Conservation (phyloP, 2,797 vertebrate species). For the Loris lydekkerianus region DNA sequence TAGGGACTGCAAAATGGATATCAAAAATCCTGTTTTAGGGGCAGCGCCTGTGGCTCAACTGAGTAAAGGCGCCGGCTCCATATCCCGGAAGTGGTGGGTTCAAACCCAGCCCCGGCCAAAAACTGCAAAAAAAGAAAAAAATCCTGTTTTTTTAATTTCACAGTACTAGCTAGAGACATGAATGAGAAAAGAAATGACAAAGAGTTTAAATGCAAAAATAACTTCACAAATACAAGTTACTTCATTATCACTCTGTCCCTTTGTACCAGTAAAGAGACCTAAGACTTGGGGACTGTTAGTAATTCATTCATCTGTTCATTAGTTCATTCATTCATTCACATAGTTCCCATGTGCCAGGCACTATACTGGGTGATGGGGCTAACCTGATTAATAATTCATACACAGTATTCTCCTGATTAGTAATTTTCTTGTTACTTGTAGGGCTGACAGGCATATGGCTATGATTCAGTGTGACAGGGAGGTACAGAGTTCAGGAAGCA, state of each 20-base stretch:
- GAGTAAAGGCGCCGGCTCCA: too few relatives aligned
- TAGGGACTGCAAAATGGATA: neutral
- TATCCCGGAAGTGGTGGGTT: too few relatives aligned
- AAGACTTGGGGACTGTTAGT: neutral
- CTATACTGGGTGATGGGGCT: neutral
- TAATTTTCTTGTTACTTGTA: neutral
- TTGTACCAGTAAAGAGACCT: neutral
- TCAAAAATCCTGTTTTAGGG: neutral
- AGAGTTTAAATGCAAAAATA: constrained; percentile 12
- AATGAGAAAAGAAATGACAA: constrained; percentile 22
- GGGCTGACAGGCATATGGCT: neutral
- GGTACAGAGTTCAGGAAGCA: neutral
- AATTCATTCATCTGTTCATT: neutral
- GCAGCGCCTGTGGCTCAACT: too few relatives aligned
- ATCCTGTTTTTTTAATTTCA: neutral
- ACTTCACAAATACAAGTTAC: neutral
- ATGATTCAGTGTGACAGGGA: neutral
- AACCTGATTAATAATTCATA: neutral
- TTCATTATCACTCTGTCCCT: neutral
- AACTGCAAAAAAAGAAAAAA: neutral
- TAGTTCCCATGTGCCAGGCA: neutral
- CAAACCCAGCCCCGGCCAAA: too few relatives aligned
- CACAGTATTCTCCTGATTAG: neutral
- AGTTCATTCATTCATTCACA: neutral
- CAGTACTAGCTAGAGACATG: neutral